Conservation (phyloP, 2,113 vertebrate genomes). For the Equus przewalskii region DNA sequence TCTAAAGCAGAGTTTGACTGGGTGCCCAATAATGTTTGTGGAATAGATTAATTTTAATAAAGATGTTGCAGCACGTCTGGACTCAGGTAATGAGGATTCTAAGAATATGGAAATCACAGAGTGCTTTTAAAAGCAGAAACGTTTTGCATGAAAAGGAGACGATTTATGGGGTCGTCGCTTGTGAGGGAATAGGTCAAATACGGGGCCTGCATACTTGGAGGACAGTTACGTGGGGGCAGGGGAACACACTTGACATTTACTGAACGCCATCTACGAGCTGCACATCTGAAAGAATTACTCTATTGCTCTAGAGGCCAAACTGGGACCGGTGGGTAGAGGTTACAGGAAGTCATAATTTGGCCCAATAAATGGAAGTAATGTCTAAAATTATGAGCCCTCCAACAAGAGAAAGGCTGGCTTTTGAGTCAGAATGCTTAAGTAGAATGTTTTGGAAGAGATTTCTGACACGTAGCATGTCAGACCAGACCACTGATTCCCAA, state of each 20-base stretch:
- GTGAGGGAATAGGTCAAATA: background rate
- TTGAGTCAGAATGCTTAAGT: background rate
- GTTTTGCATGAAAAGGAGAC: background rate
- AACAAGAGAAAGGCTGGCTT: background rate
- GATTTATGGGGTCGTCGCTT: background rate
- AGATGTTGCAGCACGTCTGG: background rate
- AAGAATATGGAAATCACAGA: background rate
- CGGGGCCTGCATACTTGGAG: background rate
- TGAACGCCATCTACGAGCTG: background rate
- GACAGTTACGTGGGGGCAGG: background rate
- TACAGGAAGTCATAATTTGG: conserved; percentile 37
- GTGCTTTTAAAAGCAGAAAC: background rate
- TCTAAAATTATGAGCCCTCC: conserved; percentile 27
- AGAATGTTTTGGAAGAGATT: conserved; percentile 42
- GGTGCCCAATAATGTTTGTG: background rate
- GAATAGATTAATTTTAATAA: background rate
- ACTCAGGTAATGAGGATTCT: background rate
- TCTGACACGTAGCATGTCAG: background rate
- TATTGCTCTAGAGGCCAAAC: background rate
- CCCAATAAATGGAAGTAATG: background rate
- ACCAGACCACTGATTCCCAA: background rate
- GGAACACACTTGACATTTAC: background rate
- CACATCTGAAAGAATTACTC: background rate
- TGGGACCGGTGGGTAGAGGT: background rate
- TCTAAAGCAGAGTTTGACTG: background rate